Evolutionary conservation across 2,113 vertebrate genomes (phyloP).

Genomic region (Poeciliopsis retropinna): DNA sequence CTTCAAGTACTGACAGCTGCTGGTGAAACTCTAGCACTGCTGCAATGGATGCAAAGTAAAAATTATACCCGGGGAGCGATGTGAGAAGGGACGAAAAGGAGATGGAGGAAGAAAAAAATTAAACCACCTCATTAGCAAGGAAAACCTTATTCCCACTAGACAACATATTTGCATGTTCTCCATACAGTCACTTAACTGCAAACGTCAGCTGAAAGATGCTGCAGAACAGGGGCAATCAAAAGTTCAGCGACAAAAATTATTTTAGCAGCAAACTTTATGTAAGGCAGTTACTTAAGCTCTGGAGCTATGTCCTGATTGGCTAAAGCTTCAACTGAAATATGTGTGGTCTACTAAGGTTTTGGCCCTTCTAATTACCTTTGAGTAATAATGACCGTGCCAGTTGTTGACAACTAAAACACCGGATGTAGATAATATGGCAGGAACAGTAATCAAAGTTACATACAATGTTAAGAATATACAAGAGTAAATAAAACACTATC

Average conservation of each 20-base stretch:
- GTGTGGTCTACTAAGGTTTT: background rate
- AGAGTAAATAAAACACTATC: too few relatives aligned
- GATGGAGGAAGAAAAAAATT: slow-evolving; percentile 11
- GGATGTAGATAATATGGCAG: background rate
- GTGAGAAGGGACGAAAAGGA: slow-evolving; percentile 13
- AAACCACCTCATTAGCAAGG: slow-evolving; percentile 59
- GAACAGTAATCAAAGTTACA: background rate
- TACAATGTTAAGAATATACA: too few relatives aligned
- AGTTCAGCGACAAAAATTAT: slow-evolving; percentile 66
- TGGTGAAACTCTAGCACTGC: slow-evolving; percentile 43
- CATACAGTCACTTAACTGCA: slow-evolving; percentile 43
- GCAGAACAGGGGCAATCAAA: slow-evolving; percentile 48
- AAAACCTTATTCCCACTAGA: slow-evolving; percentile 58
- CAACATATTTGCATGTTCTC: slow-evolving; percentile 59
- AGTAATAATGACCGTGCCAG: background rate
- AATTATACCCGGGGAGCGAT: background rate
- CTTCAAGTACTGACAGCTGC: slow-evolving; percentile 49
- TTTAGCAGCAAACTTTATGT: slow-evolving; percentile 21
- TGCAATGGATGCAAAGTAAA: slow-evolving; percentile 23
- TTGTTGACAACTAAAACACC: background rate
- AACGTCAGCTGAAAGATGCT: slow-evolving; percentile 40
- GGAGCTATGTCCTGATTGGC: background rate
- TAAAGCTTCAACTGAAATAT: background rate
- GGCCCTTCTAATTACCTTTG: background rate
- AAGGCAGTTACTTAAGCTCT: slow-evolving; percentile 1